These are phyloP conservation scores for Battus philenor DNA, from an alignment of 1,140 invertebrate genomes.

Conservation along the genomic window DNA sequence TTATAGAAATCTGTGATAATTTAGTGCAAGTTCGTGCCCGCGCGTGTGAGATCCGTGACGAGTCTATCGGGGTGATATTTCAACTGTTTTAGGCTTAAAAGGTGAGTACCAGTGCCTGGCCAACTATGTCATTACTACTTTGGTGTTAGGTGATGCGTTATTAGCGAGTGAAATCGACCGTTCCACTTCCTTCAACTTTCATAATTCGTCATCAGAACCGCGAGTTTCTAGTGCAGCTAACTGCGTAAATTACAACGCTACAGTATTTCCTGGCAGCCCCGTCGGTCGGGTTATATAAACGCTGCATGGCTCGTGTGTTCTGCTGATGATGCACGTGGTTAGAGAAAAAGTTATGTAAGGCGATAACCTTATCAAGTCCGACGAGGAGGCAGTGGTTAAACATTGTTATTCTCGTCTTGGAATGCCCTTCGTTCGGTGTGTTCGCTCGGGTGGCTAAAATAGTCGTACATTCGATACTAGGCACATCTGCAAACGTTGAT, in stretches of 20 bases:
- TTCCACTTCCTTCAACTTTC: slow-evolving; percentile 25
- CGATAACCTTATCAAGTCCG: slow-evolving; percentile 33
- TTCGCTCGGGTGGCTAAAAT: slow-evolving; percentile 29
- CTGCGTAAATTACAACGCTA: slow-evolving; percentile 43
- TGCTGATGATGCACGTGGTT: slow-evolving; percentile 25
- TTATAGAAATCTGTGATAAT: slow-evolving; percentile 56
- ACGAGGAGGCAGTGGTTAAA: slow-evolving; percentile 14
- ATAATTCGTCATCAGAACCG: slow-evolving; percentile 23
- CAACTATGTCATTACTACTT: slow-evolving; percentile 5
- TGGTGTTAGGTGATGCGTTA: slow-evolving; percentile 10
- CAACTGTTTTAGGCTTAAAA: slow-evolving; percentile 52
- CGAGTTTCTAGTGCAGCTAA: slow-evolving; percentile 29
- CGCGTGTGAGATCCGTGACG: slow-evolving; percentile 58
- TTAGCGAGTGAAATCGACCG: slow-evolving; percentile 20
- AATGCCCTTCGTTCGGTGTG: slow-evolving; percentile 25
- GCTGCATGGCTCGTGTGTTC: slow-evolving; percentile 8
- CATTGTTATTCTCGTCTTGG: slow-evolving; percentile 31
- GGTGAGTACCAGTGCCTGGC: slow-evolving; percentile 40
- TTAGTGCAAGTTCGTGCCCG: slow-evolving; percentile 58
- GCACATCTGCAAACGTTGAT: slow-evolving; percentile 2
- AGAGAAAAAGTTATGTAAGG: slow-evolving; percentile 31
- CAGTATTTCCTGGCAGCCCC: slow-evolving; percentile 13
- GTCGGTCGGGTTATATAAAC: slow-evolving; percentile 10
- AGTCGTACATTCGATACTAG: slow-evolving; percentile 20
- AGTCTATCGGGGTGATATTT: slow-evolving; percentile 51